A percentile compares a stretch with the other conserved stretches of the same genome.
Evolutionary conservation across 2,797 vertebrate species (phyloP).

Genomic region (Sarcoramphus papa): DNA sequence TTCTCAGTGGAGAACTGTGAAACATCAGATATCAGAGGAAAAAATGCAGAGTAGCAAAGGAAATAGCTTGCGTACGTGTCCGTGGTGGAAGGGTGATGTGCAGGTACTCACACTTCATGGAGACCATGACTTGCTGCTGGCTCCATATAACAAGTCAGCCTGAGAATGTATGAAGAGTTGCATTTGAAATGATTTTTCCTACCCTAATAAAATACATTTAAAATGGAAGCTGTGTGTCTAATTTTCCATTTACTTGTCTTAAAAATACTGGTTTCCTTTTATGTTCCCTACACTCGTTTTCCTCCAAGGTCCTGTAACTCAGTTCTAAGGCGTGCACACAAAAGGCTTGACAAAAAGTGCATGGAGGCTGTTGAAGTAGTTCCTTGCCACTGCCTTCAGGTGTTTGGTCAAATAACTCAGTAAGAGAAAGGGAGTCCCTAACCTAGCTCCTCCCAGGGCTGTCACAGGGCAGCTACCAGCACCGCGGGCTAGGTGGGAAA

Average conservation of each 20-base stretch:
- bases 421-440: not conserved
- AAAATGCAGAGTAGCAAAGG: not conserved
- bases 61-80: not conserved
- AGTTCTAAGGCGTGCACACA: not conserved
- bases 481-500: not conserved
- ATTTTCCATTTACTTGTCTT: not conserved
- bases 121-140: not conserved
- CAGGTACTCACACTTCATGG: not conserved
- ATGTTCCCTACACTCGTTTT: not conserved
- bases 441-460: not conserved
- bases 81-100: not conserved
- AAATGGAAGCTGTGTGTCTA: not conserved
- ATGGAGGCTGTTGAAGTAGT: not conserved
- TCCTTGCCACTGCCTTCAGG: not conserved
- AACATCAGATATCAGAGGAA: slow-evolving; percentile 6
- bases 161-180: not conserved
- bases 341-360: not conserved
- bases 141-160: not conserved
- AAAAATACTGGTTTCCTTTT: not conserved
- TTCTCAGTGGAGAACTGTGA: not conserved
- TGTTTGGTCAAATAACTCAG: not conserved
- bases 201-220: not conserved
- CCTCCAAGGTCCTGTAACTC: not conserved
- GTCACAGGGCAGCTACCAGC: rapidly evolving
- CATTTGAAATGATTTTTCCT: not conserved